Percentiles rank a stretch among this genome's conserved stretches.
phyloP scores from a whole-genome alignment of 2,888 invertebrate species.

The Orthosia cruda region DNA sequence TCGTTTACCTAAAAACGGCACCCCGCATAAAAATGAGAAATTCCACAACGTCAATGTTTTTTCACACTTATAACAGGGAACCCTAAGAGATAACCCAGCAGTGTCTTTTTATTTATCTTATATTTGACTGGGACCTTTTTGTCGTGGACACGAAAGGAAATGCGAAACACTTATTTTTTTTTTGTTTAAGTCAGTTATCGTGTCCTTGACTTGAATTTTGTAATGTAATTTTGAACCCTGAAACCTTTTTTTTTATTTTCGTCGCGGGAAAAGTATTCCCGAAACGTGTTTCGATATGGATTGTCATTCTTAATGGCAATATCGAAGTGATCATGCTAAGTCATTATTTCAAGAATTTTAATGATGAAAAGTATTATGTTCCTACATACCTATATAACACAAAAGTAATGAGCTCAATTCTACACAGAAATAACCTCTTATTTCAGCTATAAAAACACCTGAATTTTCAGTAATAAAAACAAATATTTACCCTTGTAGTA shows the following conservation, averaged over 20 bases:
- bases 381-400: no score
- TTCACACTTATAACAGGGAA: slow-evolving; percentile 19
- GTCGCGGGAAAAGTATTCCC: neutral
- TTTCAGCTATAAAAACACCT: neutral
- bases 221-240: slow-evolving; percentile 27
- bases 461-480: neutral
- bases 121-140: slow-evolving; percentile 46
- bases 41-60: slow-evolving; percentile 49
- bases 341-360: neutral
- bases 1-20: slow-evolving; percentile 23
- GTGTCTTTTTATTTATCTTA: slow-evolving; percentile 56
- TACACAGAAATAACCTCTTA: neutral
- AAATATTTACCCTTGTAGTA: neutral
- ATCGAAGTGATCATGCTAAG: neutral
- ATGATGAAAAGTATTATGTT: neutral
- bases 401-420: neutral
- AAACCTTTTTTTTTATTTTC: neutral
- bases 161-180: slow-evolving; percentile 36
- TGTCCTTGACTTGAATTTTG: slow-evolving; percentile 21
- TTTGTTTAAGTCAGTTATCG: neutral
- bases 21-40: slow-evolving; percentile 47
- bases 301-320: neutral
- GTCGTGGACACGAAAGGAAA: slow-evolving; percentile 29
- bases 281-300: neutral
- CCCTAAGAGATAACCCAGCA: slow-evolving; percentile 42